Percentiles rank a stretch among this genome's conserved stretches.
Evolutionary conservation across 2,888 invertebrate species (phyloP).

Genomic region (Ellobium chinense): DNA sequence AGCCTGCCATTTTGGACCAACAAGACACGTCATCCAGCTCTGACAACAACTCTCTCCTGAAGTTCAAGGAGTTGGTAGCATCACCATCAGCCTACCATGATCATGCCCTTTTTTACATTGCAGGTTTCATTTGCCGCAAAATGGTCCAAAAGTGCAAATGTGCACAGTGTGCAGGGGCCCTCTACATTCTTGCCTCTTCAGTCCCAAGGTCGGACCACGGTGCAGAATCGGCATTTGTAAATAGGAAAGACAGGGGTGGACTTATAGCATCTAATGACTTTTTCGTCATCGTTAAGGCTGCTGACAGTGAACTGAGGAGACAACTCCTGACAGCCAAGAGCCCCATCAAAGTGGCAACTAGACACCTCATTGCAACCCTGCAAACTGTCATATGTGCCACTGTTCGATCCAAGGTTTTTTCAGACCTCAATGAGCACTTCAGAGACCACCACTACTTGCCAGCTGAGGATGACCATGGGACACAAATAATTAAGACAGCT

Average conservation of each 20-base stretch:
- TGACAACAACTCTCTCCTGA: background rate
- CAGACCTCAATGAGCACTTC: background rate
- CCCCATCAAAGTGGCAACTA: background rate
- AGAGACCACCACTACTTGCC: background rate
- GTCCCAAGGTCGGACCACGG: background rate
- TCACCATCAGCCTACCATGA: conserved; percentile 1
- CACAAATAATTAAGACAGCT: background rate
- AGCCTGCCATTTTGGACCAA: background rate
- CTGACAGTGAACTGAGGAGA: background rate
- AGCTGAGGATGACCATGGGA: background rate
- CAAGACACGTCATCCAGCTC: background rate
- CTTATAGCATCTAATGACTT: background rate
- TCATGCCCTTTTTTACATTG: conserved; percentile 14
- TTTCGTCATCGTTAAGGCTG: background rate
- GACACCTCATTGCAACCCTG: background rate
- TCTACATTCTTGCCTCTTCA: background rate
- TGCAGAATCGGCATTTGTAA: background rate
- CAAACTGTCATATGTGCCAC: background rate
- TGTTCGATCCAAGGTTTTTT: background rate
- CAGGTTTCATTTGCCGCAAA: background rate
- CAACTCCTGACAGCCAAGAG: too few relatives aligned
- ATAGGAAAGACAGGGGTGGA: conserved; percentile 10
- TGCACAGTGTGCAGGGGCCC: background rate
- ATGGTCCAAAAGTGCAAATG: background rate
- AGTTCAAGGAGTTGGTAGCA: background rate